These are phyloP conservation scores for Bombus waltoni DNA, from an alignment of 1,140 invertebrate genomes.

Conservation along the genomic window DNA sequence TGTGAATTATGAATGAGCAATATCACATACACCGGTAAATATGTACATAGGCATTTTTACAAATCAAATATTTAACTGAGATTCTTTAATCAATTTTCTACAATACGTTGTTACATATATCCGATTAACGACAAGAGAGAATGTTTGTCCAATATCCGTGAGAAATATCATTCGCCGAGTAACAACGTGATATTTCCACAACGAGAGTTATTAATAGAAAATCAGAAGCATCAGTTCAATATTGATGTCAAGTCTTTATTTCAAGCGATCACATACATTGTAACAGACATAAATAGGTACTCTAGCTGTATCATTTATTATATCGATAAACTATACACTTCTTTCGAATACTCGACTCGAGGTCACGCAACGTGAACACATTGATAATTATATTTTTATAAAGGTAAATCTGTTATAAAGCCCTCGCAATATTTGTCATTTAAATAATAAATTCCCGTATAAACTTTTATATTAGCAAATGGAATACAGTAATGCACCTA, in stretches of 20 bases:
- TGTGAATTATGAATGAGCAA: not conserved
- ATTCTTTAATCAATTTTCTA: constrained; percentile 1
- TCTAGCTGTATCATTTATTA: constrained; percentile 67
- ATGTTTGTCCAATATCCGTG: not conserved
- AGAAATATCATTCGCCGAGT: not conserved
- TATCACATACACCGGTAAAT: not conserved
- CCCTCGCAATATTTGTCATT: constrained; percentile 37
- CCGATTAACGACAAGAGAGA: not conserved
- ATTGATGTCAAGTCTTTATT: constrained; percentile 72
- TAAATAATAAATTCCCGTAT: constrained; percentile 34
- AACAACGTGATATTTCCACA: not conserved
- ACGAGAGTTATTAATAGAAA: not conserved
- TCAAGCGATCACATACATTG: constrained; percentile 75
- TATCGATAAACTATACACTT: constrained; percentile 67
- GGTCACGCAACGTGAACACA: constrained; percentile 71
- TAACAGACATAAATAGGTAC: constrained; percentile 74
- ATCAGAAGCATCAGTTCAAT: constrained; percentile 3
- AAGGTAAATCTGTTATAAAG: constrained; percentile 44
- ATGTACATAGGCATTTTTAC: not conserved
- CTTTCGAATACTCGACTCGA: constrained; percentile 62
- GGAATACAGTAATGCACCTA: not conserved
- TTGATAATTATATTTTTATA: constrained; percentile 59
- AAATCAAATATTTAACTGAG: not conserved
- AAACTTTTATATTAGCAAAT: constrained; percentile 1
- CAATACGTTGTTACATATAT: not conserved